These are phyloP conservation scores for Epinephelus cyanopodus DNA, from an alignment of 2,113 vertebrate species.

Conservation along the genomic window DNA sequence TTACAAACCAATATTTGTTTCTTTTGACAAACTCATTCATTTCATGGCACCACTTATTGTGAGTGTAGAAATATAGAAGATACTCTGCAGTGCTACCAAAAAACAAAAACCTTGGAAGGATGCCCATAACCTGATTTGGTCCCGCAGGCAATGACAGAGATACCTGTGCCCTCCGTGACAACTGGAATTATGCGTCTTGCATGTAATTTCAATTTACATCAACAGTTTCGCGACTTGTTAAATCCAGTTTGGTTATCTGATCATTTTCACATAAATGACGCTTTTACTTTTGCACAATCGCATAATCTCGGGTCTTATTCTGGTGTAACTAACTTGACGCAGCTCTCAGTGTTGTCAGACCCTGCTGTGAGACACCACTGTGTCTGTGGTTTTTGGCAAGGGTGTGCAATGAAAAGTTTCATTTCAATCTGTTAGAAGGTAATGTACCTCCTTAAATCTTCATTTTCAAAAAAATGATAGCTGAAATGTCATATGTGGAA, in stretches of 20 bases:
- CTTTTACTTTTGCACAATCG: slow-evolving; percentile 48
- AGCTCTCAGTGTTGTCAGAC: not conserved
- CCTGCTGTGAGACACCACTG: not conserved
- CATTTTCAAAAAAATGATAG: too few relatives aligned
- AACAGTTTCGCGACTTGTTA: not conserved
- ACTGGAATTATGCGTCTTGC: not conserved
- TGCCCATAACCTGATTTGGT: not conserved
- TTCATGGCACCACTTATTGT: not conserved
- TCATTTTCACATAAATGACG: not conserved
- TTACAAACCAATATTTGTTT: not conserved
- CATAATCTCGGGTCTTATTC: slow-evolving; percentile 8
- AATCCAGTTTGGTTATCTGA: not conserved
- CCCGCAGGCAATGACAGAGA: not conserved
- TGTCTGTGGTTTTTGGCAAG: not conserved
- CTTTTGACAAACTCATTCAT: not conserved
- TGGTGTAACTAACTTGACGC: slow-evolving; percentile 43
- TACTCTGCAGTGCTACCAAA: not conserved
- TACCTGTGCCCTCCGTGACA: not conserved
- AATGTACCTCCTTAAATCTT: not conserved
- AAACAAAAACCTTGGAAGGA: not conserved
- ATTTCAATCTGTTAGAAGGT: not conserved
- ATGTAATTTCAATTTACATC: not conserved
- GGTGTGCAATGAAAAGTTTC: slow-evolving; percentile 4
- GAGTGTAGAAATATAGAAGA: not conserved
- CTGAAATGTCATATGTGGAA: too few relatives aligned